Conservation (phyloP, 2,797 vertebrate genomes). For the Brachyalestes nurse region DNA sequence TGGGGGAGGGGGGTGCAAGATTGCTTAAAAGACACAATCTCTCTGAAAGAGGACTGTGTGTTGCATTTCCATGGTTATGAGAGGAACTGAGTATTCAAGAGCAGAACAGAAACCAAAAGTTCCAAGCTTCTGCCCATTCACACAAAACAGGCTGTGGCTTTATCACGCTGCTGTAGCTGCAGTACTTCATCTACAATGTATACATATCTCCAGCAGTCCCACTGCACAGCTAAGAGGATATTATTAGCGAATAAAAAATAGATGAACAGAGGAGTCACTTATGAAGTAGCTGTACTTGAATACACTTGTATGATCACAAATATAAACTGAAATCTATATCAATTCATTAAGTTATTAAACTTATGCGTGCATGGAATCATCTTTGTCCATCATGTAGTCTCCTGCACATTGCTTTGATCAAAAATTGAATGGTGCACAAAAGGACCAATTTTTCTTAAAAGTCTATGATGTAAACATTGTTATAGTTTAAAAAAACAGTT, state of each 20-base stretch:
- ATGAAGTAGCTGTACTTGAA: too few relatives aligned
- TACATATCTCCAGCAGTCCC: neutral
- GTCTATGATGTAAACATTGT: too few relatives aligned
- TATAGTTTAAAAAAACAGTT: too few relatives aligned
- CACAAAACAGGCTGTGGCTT: neutral
- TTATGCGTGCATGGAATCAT: too few relatives aligned
- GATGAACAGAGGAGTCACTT: too few relatives aligned
- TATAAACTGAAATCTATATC: neutral
- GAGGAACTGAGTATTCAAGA: conserved; percentile 52
- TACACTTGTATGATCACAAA: too few relatives aligned
- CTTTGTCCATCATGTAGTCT: too few relatives aligned
- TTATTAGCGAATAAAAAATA: too few relatives aligned
- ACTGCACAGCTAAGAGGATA: neutral
- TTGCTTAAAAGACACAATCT: conserved; percentile 59
- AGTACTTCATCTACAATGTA: neutral
- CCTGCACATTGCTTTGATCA: too few relatives aligned
- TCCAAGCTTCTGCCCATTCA: conserved; percentile 10
- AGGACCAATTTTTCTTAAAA: too few relatives aligned
- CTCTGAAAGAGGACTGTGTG: conserved; percentile 38
- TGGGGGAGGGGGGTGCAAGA: conserved; percentile 46
- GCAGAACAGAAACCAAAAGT: conserved; percentile 38
- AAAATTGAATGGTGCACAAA: too few relatives aligned
- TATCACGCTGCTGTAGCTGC: neutral
- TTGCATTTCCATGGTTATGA: conserved; percentile 52
- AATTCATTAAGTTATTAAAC: neutral